Base-by-base conservation (phyloP, 2,113 vertebrate species). In the Sander vitreus region DNA sequence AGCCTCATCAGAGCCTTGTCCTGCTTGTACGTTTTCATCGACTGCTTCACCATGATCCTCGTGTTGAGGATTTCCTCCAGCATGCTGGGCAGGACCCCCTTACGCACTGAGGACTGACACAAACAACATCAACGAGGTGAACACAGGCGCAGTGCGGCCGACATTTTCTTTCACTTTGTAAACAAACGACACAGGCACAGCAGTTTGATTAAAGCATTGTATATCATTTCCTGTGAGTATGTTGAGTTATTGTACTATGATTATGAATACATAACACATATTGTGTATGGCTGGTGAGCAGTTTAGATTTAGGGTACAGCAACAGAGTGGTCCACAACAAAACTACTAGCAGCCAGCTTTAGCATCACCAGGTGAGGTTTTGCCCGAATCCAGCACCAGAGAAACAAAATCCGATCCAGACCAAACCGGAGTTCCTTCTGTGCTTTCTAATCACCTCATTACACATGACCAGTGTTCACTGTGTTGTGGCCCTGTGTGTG, bases 61-160 rank as follows among this genome's bases (percentile, higher is more conserved):
- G 98, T 99, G 87, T 96, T 97, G 87, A 99, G 88, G 89, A 99
- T 99, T 88, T 99, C 97, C 93, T 99, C 97, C 14, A 99, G 94
- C 98, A 99, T 99, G 90, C 93, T 95, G 85, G 98, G 98, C 76
- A 99, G 90, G 58, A 99, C 95, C 18, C 98, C 98, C 80, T 97
- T 98, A 91, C 98, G 97, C 86, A 99, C 96, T 2, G 97, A 96
- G 10, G 97, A 89, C 98, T 99, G 88, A 84, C 11, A 67, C 65
- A 1, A 0, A 78, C 9, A 60, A 64, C 27, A 83, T 25, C 23
- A n/a, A 11, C 7, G 14, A 15, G 4, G 3, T 70, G 10, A 82
- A 4, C 55, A 33, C 4, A 27, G 33, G 12, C 2, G 48, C 14
- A 50, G 45, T 6, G 15, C 9, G 10, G 39, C 39, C 39, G 2